Evolutionary conservation across 92 coral and sea anemone species (phyloP).

Genomic region (Zoanthus sansibaricus): DNA sequence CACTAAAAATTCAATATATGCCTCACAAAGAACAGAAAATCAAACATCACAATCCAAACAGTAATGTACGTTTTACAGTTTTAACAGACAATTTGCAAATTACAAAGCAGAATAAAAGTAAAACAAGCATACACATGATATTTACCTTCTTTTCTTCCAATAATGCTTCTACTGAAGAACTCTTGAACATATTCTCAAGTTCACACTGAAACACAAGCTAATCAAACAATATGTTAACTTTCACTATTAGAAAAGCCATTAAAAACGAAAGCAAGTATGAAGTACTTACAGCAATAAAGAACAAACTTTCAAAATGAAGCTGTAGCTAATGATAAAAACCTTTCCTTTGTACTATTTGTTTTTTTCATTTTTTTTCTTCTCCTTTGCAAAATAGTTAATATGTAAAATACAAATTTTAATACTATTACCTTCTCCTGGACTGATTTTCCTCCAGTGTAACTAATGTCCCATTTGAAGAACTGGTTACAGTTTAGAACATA

Average conservation of each 20-base stretch:
- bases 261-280: neutral
- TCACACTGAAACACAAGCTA: conserved; percentile 72
- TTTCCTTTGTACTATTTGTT: too few relatives aligned
- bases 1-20: too few relatives aligned
- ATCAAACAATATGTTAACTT: neutral
- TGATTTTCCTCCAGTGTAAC: conserved; percentile 60
- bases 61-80: too few relatives aligned
- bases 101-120: too few relatives aligned
- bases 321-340: too few relatives aligned
- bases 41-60: too few relatives aligned
- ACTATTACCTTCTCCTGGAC: conserved; percentile 80
- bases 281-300: neutral
- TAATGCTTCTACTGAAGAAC: conserved; percentile 64
- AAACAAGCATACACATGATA: too few relatives aligned
- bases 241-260: neutral
- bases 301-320: too few relatives aligned
- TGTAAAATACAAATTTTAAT: neutral
- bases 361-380: too few relatives aligned
- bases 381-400: neutral
- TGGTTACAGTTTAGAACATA: conserved; percentile 87
- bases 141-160: conserved; percentile 30
- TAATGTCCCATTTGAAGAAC: conserved; percentile 82
- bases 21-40: too few relatives aligned
- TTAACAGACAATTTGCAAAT: too few relatives aligned
- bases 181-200: conserved; percentile 72